Base-by-base conservation (phyloP, 2,113 vertebrate species). In the Helogale parvula region DNA sequence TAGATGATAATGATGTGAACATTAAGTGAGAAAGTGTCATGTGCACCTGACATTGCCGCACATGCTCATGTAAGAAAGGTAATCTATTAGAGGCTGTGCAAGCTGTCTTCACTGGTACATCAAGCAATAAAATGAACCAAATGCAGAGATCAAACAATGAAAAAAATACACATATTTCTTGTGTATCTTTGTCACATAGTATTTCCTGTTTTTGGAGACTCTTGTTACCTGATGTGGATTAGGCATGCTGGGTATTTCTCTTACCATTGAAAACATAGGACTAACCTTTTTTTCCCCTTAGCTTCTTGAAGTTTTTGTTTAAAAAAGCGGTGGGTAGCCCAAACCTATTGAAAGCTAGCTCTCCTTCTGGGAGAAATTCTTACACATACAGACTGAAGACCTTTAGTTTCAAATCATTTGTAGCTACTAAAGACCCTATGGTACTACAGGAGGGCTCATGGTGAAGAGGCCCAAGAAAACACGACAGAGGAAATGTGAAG, bases 161-260 rank as follows among this genome's bases (percentile, higher is more conserved):
- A n/a, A 65, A 74, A 69, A 63, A 79, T 2, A n/a, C 66, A 14
- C n/a, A 16, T 74, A n/a, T 60, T 80, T 82, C 23, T 76, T 83
- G 12, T 16, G 2, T 41, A 41, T 90, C 45, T 93, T 79, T 79
- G 35, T 68, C 29, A 41, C 33, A 5, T 80, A 27, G 31, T 38
- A 76, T 72, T 89, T 92, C 35, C 47, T 76, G 11, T 83, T 25
- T 93, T 88, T 81, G 65, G 66, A 95, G 66, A 93, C 16, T n/a
- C 71, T 88, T 25, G 25, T 29, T 31, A 57, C n/a, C 38, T 81
- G 14, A 17, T 57, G 1, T 21, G 10, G 16, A 8, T 38, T 23
- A 88, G 10, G n/a, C 33, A 89, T 15, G 2, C 31, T 31, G 25
- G 38, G 8, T 41, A 4, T 71, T 92, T 68, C 35, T 76, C n/a